Conservation (phyloP, 1,140 invertebrate species). For the Solenopsis invicta region DNA sequence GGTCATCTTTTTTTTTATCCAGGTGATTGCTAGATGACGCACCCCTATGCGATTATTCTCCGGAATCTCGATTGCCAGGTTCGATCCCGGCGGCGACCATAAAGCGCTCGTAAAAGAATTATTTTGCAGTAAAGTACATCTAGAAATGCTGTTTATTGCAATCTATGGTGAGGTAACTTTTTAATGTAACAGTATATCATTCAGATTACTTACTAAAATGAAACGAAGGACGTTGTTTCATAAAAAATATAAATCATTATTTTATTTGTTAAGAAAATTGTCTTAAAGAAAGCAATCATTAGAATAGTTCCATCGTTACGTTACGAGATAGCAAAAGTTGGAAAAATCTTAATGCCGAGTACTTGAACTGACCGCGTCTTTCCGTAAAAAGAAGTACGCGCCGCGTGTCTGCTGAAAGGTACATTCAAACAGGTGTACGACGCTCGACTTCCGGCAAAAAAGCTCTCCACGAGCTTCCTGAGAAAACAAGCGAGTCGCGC, state of each 20-base stretch:
- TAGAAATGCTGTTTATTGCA: not conserved
- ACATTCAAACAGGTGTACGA: conserved; percentile 75
- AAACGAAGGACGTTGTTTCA: not conserved
- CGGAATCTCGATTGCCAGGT: conserved; percentile 19
- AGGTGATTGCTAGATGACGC: conserved; percentile 58
- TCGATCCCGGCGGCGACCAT: not conserved
- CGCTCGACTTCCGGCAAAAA: conserved; percentile 70
- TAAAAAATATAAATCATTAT: not conserved
- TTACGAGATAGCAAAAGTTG: not conserved
- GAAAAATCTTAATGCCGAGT: not conserved
- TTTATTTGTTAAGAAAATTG: not conserved
- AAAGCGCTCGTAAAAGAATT: conserved; percentile 21
- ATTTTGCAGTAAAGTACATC: not conserved
- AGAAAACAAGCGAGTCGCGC: conserved; percentile 57
- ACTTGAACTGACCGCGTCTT: not conserved
- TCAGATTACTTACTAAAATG: not conserved
- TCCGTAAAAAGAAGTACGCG: conserved; percentile 31
- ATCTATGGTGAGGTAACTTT: not conserved
- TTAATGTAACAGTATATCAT: not conserved
- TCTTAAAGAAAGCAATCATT: not conserved
- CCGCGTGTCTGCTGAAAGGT: conserved; percentile 20
- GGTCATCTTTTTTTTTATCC: conserved; percentile 71
- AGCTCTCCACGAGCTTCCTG: conserved; percentile 60
- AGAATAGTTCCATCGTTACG: not conserved
- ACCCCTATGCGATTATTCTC: conserved; percentile 52